These are phyloP conservation scores for Ibycter americanus DNA, from an alignment of 2,797 vertebrate genomes.

Conservation along the genomic window DNA sequence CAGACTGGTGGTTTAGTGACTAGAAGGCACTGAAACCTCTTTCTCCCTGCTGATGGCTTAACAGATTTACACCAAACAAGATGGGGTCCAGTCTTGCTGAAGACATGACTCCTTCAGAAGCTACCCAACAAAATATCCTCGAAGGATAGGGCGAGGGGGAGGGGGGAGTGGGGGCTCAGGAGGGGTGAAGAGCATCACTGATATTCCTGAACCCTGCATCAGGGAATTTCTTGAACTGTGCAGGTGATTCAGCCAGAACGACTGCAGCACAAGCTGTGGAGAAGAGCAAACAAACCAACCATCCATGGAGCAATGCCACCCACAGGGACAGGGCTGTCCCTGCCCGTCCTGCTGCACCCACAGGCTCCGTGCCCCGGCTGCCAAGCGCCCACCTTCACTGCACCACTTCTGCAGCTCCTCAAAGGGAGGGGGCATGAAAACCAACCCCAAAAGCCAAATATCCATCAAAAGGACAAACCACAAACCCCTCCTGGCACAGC, in stretches of 20 bases:
- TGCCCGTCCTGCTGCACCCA: not conserved
- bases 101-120: not conserved
- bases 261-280: not conserved
- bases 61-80: not conserved
- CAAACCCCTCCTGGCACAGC: not conserved
- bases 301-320: not conserved
- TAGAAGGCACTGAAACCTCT: not conserved
- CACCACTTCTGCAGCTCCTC: not conserved
- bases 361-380: not conserved
- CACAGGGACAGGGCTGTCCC: not conserved
- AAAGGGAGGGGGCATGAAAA: not conserved
- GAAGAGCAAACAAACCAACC: not conserved
- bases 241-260: not conserved
- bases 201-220: too few relatives aligned
- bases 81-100: not conserved
- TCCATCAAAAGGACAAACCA: too few relatives aligned
- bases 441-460: not conserved
- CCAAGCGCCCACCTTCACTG: rapidly evolving
- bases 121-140: not conserved
- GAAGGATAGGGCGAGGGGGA: too few relatives aligned
- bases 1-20: not conserved
- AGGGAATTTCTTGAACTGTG: not conserved
- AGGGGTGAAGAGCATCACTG: not conserved
- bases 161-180: not conserved
- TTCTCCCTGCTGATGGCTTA: not conserved